Evolutionary conservation across 2,888 invertebrate genomes (phyloP).

Genomic region (Dicyrtomina minuta): DNA sequence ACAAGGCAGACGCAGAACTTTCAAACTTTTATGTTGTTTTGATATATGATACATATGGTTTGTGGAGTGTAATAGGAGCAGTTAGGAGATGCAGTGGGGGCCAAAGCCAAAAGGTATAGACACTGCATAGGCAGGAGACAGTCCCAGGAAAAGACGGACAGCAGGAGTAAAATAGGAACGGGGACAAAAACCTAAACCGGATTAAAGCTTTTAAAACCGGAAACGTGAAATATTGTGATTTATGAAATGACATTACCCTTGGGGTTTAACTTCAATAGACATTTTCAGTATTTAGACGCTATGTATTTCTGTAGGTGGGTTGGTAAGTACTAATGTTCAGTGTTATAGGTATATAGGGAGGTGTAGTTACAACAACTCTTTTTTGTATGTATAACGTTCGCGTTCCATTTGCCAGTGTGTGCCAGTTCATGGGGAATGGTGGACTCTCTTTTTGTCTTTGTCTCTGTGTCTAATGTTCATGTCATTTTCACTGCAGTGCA

Average conservation of each 20-base stretch:
- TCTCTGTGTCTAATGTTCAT: no score
- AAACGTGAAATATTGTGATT: slow-evolving; percentile 51
- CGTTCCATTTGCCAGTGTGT: no score
- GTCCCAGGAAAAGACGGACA: slow-evolving; percentile 4
- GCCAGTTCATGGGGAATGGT: no score
- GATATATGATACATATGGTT: no score
- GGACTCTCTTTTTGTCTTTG: no score
- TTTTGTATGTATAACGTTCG: no score
- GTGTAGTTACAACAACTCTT: not conserved
- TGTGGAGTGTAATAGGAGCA: no score
- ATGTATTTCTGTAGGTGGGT: no score
- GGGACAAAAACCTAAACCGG: slow-evolving; percentile 48
- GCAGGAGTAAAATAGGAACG: slow-evolving; percentile 16
- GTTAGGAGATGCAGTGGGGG: not conserved
- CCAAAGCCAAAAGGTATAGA: not conserved
- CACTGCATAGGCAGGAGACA: not conserved
- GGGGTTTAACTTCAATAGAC: slow-evolving; percentile 30
- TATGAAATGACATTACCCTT: slow-evolving; percentile 41
- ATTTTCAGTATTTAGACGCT: slow-evolving; percentile 3
- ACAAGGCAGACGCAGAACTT: not conserved
- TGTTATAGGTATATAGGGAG: no score
- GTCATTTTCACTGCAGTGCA: no score
- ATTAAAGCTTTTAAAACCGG: slow-evolving; percentile 51
- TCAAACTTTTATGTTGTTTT: no score
- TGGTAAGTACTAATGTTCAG: no score